Evolutionary conservation across 1,140 invertebrate species (phyloP), one percentile per base, ranked within the genome.

Genomic region (Parasteatoda tepidariorum): DNA sequence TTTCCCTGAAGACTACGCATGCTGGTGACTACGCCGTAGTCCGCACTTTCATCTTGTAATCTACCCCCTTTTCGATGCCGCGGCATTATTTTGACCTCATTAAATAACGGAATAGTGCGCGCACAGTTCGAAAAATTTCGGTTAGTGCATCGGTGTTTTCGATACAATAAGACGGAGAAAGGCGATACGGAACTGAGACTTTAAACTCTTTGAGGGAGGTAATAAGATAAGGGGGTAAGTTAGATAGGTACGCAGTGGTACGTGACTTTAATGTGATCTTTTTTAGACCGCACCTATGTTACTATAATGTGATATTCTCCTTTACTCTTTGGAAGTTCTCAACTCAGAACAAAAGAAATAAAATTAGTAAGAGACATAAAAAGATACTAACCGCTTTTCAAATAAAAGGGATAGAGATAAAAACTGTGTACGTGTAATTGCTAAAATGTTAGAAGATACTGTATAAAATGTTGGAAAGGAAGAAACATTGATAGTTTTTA

Each of bases 31-130:
- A 59, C 13, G 57, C 57, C n/a, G 57, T 9, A 18, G 6, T 22
- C 57, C 24, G 24, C 13, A 22, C 57, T 59, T 59, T 59, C 57
- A 59, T 59, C 57, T 13, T 59, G 57, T 59, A 59, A 59, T 59
- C 57, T 59, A 59, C 57, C 57, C n/a, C n/a, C 24, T 59, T 3
- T 26, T 26, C 18, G n/a, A 22, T 59, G 24, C 57, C 13, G n/a
- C 2, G 57, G 3, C 57, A 26, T 59, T 59, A 59, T 59, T 59
- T 59, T 59, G 57, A 59, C 57, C 57, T 59, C 57, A 22, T 6
- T n/a, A 26, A 48, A 48, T 48, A 48, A 4, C 38, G 9, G 38
- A 48, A 48, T 18, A n/a, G 38, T 13, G 18, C 18, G 38, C 38
- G 18, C 38, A 48, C 38, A 13, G 38, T 0, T 13, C 38, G n/a